These are phyloP conservation scores for Wasmannia auropunctata DNA, from an alignment of 1,140 invertebrate species.

Conservation along the genomic window DNA sequence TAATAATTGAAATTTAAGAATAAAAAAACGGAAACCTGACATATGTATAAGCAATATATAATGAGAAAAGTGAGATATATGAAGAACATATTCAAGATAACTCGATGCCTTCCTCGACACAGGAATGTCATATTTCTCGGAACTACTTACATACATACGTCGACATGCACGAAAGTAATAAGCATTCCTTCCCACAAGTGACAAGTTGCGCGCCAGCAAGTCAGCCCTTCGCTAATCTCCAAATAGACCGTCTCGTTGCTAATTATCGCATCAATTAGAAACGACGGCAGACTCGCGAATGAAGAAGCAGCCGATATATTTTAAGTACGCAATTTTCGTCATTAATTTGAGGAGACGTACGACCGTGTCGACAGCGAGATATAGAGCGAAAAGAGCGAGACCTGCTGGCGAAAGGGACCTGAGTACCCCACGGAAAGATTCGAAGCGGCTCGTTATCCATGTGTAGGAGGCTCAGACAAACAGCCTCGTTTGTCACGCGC, in stretches of 20 bases:
- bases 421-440: constrained; percentile 61
- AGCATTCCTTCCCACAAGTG: constrained; percentile 40
- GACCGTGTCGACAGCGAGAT: background rate
- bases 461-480: constrained; percentile 80
- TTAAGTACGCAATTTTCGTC: constrained; percentile 79
- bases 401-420: constrained; percentile 54
- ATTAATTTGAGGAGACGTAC: background rate
- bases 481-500: constrained; percentile 82
- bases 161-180: constrained; percentile 21
- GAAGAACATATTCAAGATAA: background rate
- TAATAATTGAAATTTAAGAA: constrained; percentile 7
- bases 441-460: constrained; percentile 80
- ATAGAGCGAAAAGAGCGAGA: constrained; percentile 39
- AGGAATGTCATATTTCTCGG: constrained; percentile 48
- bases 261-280: constrained; percentile 79
- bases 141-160: constrained; percentile 21
- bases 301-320: constrained; percentile 73
- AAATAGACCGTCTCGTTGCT: constrained; percentile 68
- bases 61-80: background rate
- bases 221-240: constrained; percentile 56
- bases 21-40: background rate
- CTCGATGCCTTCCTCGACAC: background rate
- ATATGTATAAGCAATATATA: background rate
- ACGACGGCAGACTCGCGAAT: constrained; percentile 76
- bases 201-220: constrained; percentile 8